A percentile compares a stretch with the other conserved stretches of the same genome.
Conservation (phyloP, 1,140 invertebrate genomes). For the Vanessa atalanta region DNA sequence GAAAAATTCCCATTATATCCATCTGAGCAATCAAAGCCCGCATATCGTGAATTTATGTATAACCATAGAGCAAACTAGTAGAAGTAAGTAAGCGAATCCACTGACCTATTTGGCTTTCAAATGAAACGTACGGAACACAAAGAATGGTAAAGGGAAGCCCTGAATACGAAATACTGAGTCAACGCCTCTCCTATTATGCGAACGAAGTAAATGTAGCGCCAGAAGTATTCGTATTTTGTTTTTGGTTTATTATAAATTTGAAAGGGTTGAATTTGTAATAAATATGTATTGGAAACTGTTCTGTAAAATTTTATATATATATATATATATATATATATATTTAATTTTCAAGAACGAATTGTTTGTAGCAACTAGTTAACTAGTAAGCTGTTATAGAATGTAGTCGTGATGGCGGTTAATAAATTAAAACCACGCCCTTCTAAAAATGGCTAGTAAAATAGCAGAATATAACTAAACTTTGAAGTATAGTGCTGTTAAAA, state of each 20-base stretch:
- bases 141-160: conserved; percentile 60
- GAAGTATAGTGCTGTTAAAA: too few relatives aligned
- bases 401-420: too few relatives aligned
- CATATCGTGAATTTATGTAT: conserved; percentile 34
- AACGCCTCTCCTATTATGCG: conserved; percentile 54
- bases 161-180: conserved; percentile 67
- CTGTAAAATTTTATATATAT: not conserved
- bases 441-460: too few relatives aligned
- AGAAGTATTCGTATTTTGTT: conserved; percentile 35
- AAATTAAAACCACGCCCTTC: too few relatives aligned
- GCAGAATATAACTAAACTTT: too few relatives aligned
- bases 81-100: conserved; percentile 52
- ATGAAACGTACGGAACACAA: conserved; percentile 67
- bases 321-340: too few relatives aligned
- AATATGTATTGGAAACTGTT: conserved; percentile 5
- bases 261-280: conserved; percentile 15
- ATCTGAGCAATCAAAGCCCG: conserved; percentile 27
- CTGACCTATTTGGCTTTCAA: conserved; percentile 73
- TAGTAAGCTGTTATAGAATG: too few relatives aligned
- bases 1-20: conserved; percentile 1
- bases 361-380: too few relatives aligned
- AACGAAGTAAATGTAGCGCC: conserved; percentile 35
- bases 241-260: conserved; percentile 25
- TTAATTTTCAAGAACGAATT: too few relatives aligned
- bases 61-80: conserved; percentile 46